Evolutionary conservation across 2,888 invertebrate genomes (phyloP).

Genomic region (Neocrepidodera transversa): DNA sequence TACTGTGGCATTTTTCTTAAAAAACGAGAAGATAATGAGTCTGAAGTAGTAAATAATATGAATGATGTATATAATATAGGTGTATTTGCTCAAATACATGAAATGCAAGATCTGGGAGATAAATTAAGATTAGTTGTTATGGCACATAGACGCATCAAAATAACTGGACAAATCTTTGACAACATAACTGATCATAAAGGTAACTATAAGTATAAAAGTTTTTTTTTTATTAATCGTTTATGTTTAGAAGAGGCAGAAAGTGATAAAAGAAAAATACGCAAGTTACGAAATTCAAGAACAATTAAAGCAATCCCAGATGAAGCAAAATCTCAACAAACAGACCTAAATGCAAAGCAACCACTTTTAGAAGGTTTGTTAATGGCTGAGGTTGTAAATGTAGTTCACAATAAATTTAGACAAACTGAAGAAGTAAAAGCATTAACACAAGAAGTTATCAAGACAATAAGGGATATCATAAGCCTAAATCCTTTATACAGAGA

Average conservation of each 20-base stretch:
- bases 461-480: conserved; percentile 95
- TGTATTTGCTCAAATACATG: conserved; percentile 97
- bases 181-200: conserved; percentile 67
- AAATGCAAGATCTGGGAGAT: conserved; percentile 94
- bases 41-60: conserved; percentile 82
- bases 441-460: conserved; percentile 93
- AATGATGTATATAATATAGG: conserved; percentile 90
- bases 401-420: conserved; percentile 85
- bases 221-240: too few species aligned
- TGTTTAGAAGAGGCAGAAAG: conserved; percentile 77
- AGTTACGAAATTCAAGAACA: conserved; percentile 56
- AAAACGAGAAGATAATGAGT: conserved; percentile 86
- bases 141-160: conserved; percentile 89
- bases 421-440: conserved; percentile 96
- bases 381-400: conserved; percentile 93
- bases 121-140: conserved; percentile 90
- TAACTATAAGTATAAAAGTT: too few species aligned
- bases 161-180: conserved; percentile 80
- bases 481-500: conserved; percentile 97
- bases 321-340: conserved; percentile 39
- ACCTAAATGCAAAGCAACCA: conserved; percentile 34
- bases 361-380: conserved; percentile 72
- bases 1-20: conserved; percentile 97
- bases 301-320: conserved; percentile 49
- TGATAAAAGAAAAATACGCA: conserved; percentile 65